Conservation (phyloP, 1,140 invertebrate genomes). For the Contarinia nasturtii region DNA sequence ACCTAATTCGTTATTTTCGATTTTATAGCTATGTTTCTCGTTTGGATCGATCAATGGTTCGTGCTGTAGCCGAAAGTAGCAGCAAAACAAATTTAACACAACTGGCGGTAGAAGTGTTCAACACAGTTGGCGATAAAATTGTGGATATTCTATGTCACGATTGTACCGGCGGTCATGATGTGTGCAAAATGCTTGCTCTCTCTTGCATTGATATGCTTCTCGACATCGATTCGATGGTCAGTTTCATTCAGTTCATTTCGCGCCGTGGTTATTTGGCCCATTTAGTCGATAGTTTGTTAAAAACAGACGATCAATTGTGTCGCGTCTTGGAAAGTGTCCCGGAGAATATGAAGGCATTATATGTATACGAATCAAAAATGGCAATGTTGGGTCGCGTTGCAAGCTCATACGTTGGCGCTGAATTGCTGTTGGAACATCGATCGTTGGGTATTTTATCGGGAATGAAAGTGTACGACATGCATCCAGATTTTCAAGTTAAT, state of each 20-base stretch:
- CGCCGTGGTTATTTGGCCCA: constrained; percentile 63
- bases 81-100: constrained; percentile 7
- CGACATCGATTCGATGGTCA: constrained; percentile 44
- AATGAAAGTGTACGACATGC: constrained; percentile 56
- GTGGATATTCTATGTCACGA: constrained; percentile 70
- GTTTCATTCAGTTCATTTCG: constrained; percentile 53
- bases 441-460: constrained; percentile 50
- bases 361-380: constrained; percentile 79
- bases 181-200: constrained; percentile 73
- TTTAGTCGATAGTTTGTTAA: constrained; percentile 57
- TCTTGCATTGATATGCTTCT: constrained; percentile 62
- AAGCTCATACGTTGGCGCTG: constrained; percentile 47
- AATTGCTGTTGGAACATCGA: constrained; percentile 53
- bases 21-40: constrained; percentile 30
- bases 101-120: constrained; percentile 32
- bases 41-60: constrained; percentile 28
- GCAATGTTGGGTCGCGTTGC: constrained; percentile 58
- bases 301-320: constrained; percentile 51
- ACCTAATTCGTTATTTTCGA: neutral
- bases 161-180: constrained; percentile 70
- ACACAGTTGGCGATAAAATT: constrained; percentile 57
- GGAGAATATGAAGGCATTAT: constrained; percentile 52
- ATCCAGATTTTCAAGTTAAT: constrained; percentile 41
- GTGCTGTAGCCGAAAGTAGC: constrained; percentile 16
- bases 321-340: constrained; percentile 46